phyloP scores from a whole-genome alignment of 2,797 vertebrate genomes.

The Myotis myotis region DNA sequence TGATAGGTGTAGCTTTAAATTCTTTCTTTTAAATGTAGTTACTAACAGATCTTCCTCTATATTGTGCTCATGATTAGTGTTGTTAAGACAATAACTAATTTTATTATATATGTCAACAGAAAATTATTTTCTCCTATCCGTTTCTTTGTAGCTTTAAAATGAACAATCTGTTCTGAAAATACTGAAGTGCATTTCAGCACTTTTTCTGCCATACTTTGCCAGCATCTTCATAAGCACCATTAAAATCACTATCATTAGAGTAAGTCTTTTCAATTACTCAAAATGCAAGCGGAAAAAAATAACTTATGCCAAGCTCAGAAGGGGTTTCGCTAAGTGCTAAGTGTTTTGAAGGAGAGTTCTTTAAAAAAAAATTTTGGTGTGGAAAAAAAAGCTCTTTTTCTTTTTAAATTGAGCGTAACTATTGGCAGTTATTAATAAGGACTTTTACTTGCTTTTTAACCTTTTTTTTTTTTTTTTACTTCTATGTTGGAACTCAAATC shows the following conservation, averaged over 20 bases:
- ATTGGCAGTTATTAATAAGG: background rate
- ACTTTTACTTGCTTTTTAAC: background rate
- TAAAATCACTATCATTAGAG: conserved; percentile 73
- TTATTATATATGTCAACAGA: conserved; percentile 42
- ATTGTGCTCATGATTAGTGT: conserved; percentile 6
- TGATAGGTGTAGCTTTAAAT: background rate
- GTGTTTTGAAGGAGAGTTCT: conserved; percentile 21
- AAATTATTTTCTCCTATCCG: conserved; percentile 53
- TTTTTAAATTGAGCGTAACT: background rate
- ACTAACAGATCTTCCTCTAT: conserved; percentile 11
- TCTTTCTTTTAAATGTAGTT: conserved; percentile 51
- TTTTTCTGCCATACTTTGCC: conserved; percentile 55
- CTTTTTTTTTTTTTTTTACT: conserved; percentile 24
- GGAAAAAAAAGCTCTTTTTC: background rate
- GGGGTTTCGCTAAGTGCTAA: background rate
- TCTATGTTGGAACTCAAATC: background rate
- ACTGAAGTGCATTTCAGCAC: conserved; percentile 60
- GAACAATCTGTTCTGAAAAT: conserved; percentile 72
- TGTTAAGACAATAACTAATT: conserved; percentile 73
- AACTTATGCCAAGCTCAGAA: background rate
- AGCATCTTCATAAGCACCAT: conserved; percentile 69
- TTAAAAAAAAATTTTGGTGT: background rate
- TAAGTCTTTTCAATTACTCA: conserved; percentile 68
- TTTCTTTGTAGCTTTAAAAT: conserved; percentile 75
- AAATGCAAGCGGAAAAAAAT: conserved; percentile 63